A percentile compares a stretch with the other conserved stretches of the same genome.
Conservation (phyloP, 2,797 vertebrate species). For the Neosalanx taihuensis region DNA sequence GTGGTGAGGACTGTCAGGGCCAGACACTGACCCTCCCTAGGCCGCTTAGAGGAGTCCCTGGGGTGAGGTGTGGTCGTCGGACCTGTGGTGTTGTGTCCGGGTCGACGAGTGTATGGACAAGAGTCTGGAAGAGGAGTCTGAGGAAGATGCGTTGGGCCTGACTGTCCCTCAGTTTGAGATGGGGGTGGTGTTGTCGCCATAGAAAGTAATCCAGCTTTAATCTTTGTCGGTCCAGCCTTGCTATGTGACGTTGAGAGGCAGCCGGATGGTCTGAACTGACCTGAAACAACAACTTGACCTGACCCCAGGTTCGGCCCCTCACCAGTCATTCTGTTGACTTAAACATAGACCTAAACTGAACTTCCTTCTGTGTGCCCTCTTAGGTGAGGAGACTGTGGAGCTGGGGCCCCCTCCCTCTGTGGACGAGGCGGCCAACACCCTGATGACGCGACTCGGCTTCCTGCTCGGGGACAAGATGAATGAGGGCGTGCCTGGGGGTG, state of each 20-base stretch:
- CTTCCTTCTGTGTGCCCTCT: slow-evolving; percentile 1
- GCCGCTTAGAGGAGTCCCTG: background rate
- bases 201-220: too few species aligned
- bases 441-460: slow-evolving; percentile 96
- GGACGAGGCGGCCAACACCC: slow-evolving; percentile 93
- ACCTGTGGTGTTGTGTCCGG: slow-evolving; percentile 1
- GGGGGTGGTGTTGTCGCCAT: too few species aligned
- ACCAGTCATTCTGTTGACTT: too few species aligned
- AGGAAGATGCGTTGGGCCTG: too few species aligned
- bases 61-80: background rate
- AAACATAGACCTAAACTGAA: too few species aligned
- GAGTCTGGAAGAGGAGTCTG: too few species aligned
- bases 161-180: too few species aligned
- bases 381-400: slow-evolving; percentile 85
- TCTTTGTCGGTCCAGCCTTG: too few species aligned
- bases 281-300: too few species aligned
- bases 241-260: too few species aligned
- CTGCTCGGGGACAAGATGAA: slow-evolving; percentile 89
- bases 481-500: slow-evolving; percentile 74
- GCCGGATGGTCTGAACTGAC: too few species aligned
- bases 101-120: background rate
- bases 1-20: background rate
- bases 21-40: background rate
- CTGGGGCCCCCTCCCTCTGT: slow-evolving; percentile 92
- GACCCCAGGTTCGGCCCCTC: too few species aligned